phyloP scores from a whole-genome alignment of 2,797 vertebrate genomes.

The Enteromius anoplus region DNA sequence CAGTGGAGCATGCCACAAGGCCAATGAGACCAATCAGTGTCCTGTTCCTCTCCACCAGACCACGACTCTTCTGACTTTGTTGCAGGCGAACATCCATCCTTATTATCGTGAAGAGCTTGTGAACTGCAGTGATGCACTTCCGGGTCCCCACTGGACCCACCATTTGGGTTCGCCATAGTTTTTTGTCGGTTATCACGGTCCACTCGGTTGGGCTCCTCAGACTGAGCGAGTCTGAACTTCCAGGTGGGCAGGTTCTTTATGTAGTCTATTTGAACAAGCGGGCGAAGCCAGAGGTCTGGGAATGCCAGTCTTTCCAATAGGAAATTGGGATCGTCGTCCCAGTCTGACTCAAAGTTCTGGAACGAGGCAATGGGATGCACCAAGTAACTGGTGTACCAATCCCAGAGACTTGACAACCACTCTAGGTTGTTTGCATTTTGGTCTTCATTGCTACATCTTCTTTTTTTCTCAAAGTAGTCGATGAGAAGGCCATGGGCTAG shows the following conservation, averaged over 20 bases:
- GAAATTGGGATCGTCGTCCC: constrained; percentile 93
- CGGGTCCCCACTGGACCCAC: constrained; percentile 19
- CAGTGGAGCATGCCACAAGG: constrained; percentile 85
- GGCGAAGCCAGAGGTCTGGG: constrained; percentile 95
- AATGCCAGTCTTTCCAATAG: constrained; percentile 92
- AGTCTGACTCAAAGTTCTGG: constrained; percentile 90
- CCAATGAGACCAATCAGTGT: constrained; percentile 87
- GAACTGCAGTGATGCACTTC: constrained; percentile 34
- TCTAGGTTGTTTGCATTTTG: constrained; percentile 94
- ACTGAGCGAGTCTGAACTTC: constrained; percentile 77
- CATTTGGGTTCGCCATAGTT: not conserved
- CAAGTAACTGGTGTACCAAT: constrained; percentile 96
- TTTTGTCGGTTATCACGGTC: constrained; percentile 45
- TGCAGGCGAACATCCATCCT: not conserved
- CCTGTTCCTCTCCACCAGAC: constrained; percentile 71
- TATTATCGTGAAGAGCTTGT: not conserved
- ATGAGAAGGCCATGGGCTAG: constrained; percentile 92
- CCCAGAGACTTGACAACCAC: constrained; percentile 97
- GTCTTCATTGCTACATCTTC: constrained; percentile 80
- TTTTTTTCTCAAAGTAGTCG: constrained; percentile 97
- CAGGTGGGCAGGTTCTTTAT: constrained; percentile 92
- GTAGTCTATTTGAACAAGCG: constrained; percentile 91
- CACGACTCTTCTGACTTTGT: constrained; percentile 68
- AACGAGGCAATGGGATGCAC: constrained; percentile 92
- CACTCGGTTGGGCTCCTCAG: not conserved